These are phyloP conservation scores for Arvicanthis niloticus DNA, from an alignment of 2,113 vertebrate species.

Conservation along the genomic window DNA sequence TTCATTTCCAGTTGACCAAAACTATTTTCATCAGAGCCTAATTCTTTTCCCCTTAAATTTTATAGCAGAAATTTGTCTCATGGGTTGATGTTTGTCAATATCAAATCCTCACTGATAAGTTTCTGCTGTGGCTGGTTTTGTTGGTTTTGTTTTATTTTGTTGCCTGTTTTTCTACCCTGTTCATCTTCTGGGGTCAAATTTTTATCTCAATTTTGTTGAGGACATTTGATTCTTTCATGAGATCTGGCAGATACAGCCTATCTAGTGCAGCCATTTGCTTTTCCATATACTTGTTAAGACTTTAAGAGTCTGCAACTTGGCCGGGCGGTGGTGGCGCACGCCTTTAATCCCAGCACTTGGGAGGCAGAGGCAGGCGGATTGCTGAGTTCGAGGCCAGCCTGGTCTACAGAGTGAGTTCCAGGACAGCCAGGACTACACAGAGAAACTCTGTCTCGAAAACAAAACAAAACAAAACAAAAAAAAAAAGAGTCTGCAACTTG, in stretches of 20 bases:
- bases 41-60: conserved; percentile 54
- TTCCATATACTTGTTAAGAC: background rate
- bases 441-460: no score
- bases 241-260: background rate
- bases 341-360: background rate
- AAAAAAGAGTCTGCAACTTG: background rate
- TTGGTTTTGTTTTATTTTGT: background rate
- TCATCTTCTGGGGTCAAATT: conserved; percentile 16
- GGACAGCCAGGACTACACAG: background rate
- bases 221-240: background rate
- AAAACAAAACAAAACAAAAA: no score
- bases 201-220: background rate
- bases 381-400: background rate
- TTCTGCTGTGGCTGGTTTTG: background rate
- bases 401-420: background rate
- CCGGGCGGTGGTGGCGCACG: background rate
- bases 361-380: background rate
- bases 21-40: conserved; percentile 13
- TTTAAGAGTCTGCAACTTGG: background rate
- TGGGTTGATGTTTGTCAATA: background rate
- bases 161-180: conserved; percentile 6
- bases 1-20: conserved; percentile 33
- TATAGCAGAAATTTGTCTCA: background rate
- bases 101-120: background rate
- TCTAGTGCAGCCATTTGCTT: background rate